These are phyloP conservation scores for Orthonyx spaldingii DNA, from an alignment of 2,113 vertebrate genomes.

Conservation along the genomic window DNA sequence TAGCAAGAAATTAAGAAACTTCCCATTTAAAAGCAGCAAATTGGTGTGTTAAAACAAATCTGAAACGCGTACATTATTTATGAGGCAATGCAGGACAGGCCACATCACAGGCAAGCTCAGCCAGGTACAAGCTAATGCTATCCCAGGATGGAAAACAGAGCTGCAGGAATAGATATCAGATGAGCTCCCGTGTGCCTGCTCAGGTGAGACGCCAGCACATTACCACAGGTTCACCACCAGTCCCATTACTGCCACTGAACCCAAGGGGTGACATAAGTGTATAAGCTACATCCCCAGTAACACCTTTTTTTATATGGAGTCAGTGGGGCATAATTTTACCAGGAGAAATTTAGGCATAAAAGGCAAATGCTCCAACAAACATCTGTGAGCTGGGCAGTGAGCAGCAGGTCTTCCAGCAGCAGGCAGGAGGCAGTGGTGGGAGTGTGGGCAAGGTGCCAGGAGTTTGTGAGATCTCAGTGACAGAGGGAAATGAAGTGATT, in stretches of 20 bases:
- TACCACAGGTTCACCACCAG: fast-evolving
- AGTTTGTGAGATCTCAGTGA: background rate
- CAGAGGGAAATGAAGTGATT: background rate
- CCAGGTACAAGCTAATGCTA: background rate
- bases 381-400: background rate
- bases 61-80: background rate
- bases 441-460: background rate
- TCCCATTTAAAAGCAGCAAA: background rate
- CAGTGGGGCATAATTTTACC: background rate
- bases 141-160: background rate
- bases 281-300: background rate
- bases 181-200: background rate
- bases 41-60: background rate
- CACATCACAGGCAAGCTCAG: background rate
- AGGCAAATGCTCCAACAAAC: background rate
- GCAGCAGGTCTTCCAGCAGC: background rate
- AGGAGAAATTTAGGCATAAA: background rate
- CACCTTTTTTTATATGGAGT: fast-evolving
- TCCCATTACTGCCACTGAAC: background rate
- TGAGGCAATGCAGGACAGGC: background rate
- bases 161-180: background rate
- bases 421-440: background rate
- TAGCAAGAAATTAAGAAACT: background rate
- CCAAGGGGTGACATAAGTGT: background rate
- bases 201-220: background rate